A percentile compares a stretch with the other conserved stretches of the same genome.
Conservation (phyloP, 2,113 vertebrate genomes). For the Nothobranchius kuhntae region DNA sequence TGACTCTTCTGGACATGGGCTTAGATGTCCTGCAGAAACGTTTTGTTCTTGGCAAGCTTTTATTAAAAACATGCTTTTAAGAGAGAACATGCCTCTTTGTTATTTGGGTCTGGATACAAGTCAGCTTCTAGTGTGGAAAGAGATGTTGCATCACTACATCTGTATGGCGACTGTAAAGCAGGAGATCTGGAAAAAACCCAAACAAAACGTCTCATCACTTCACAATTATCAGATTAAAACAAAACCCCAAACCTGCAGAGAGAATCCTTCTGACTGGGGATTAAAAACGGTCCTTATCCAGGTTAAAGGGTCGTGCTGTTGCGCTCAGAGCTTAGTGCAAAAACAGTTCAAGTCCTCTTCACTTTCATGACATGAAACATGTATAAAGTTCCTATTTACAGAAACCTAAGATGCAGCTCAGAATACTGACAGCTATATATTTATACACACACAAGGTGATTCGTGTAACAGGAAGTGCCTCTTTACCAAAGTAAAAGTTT, state of each 20-base stretch:
- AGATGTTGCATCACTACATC: slow-evolving; percentile 17
- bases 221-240: slow-evolving; percentile 11
- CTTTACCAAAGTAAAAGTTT: slow-evolving; percentile 8
- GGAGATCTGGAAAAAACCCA: not conserved
- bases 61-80: slow-evolving; percentile 72
- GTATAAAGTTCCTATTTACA: slow-evolving; percentile 52
- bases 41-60: slow-evolving; percentile 65
- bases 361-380: slow-evolving; percentile 12
- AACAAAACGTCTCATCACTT: not conserved
- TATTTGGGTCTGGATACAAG: slow-evolving; percentile 31
- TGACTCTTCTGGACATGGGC: slow-evolving; percentile 28
- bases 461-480: slow-evolving; percentile 17
- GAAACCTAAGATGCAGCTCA: slow-evolving; percentile 11
- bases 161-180: not conserved
- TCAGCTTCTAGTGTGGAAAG: slow-evolving; percentile 1
- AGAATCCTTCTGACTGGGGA: no score
- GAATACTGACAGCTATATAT: not conserved
- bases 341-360: slow-evolving; percentile 68
- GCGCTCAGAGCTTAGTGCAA: slow-evolving; percentile 77
- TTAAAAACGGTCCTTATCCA: not conserved
- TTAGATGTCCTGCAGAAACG: slow-evolving; percentile 39
- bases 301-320: slow-evolving; percentile 79
- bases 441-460: not conserved
- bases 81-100: slow-evolving; percentile 63
- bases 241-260: slow-evolving; percentile 1